Conservation (phyloP, 2,888 invertebrate genomes). For the Campoplex nolae region DNA sequence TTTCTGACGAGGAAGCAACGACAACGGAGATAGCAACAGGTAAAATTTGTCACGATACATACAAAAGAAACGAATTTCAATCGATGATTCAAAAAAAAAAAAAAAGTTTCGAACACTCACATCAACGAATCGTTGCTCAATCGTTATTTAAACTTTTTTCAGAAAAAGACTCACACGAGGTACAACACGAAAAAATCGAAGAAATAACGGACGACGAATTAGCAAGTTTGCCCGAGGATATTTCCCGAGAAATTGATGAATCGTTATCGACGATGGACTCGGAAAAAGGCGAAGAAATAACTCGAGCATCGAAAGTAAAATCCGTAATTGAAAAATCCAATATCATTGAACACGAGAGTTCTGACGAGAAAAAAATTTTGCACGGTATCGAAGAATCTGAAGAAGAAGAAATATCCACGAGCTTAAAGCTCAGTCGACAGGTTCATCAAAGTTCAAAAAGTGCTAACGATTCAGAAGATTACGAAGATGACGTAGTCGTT, state of each 20-base stretch:
- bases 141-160: slow-evolving; percentile 13
- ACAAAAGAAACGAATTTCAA: neutral
- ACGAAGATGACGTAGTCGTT: neutral
- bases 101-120: too few species aligned
- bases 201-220: slow-evolving; percentile 45
- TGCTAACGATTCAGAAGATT: neutral
- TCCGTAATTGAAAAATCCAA: neutral
- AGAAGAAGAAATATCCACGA: neutral
- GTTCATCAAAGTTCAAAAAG: neutral
- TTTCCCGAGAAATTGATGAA: slow-evolving; percentile 21
- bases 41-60: neutral
- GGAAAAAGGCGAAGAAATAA: slow-evolving; percentile 13
- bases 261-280: slow-evolving; percentile 9
- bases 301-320: neutral
- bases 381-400: slow-evolving; percentile 20
- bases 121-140: too few species aligned
- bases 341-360: neutral
- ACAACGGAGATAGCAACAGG: slow-evolving; percentile 39
- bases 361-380: neutral
- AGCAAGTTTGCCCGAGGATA: slow-evolving; percentile 45
- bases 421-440: neutral
- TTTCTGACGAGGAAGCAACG: slow-evolving; percentile 36
- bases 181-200: slow-evolving; percentile 7
- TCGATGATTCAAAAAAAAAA: too few species aligned
- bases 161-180: slow-evolving; percentile 7